Conservation (phyloP, 2,888 invertebrate species). For the Synanthedon tipuliformis region DNA sequence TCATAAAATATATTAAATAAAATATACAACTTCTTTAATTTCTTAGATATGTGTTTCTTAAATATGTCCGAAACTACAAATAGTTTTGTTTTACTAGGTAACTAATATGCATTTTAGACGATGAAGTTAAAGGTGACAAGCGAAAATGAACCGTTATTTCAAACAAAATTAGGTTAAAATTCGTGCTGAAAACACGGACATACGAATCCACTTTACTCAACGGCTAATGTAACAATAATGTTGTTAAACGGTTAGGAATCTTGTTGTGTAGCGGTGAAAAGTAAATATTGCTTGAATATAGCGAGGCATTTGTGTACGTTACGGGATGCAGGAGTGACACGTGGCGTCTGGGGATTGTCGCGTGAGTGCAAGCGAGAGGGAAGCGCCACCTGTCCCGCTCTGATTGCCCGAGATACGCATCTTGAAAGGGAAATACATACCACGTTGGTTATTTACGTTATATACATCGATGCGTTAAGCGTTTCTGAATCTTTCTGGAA, state of each 20-base stretch:
- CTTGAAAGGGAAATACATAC: slow-evolving; percentile 49
- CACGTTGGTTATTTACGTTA: slow-evolving; percentile 39
- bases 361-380: slow-evolving; percentile 32
- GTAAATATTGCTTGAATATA: slow-evolving; percentile 37
- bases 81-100: too few relatives aligned
- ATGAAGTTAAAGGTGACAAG: background rate
- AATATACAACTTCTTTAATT: too few relatives aligned
- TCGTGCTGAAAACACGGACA: background rate
- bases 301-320: slow-evolving; percentile 27
- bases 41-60: too few relatives aligned
- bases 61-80: too few relatives aligned
- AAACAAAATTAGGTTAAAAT: background rate
- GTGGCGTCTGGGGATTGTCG: slow-evolving; percentile 48
- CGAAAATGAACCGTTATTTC: background rate
- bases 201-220: background rate
- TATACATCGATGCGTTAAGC: too few relatives aligned
- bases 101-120: too few relatives aligned
- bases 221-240: background rate
- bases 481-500: slow-evolving; percentile 18
- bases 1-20: too few relatives aligned
- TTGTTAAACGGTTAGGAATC: slow-evolving; percentile 13
- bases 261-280: slow-evolving; percentile 37
- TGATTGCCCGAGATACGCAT: slow-evolving; percentile 49
- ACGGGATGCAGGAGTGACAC: slow-evolving; percentile 30
- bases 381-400: slow-evolving; percentile 27